phyloP scores from a whole-genome alignment of 2,113 vertebrate genomes.

The Zosterops lateralis region DNA sequence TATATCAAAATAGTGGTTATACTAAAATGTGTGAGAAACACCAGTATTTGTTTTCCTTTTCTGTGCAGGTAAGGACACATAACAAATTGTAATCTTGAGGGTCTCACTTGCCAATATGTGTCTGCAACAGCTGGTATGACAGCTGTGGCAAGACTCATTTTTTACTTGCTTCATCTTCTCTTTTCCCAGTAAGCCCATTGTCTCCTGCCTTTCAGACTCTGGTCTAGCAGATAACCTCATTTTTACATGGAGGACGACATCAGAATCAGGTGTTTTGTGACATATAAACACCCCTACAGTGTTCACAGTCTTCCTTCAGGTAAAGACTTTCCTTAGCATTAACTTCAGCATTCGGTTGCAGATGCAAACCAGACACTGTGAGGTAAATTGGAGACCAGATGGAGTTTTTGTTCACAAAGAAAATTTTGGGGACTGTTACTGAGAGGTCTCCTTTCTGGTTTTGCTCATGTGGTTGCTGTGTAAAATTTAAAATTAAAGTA shows the following conservation, averaged over 20 bases:
- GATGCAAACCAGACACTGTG: background rate
- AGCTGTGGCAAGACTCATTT: background rate
- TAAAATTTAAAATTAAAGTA: background rate
- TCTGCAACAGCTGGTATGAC: constrained; percentile 4
- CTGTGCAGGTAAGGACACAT: background rate
- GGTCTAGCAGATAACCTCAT: background rate
- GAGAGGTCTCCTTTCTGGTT: background rate
- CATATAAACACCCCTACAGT: background rate
- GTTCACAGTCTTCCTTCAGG: background rate
- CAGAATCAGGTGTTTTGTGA: background rate
- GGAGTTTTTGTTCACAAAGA: background rate
- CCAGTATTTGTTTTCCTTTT: background rate
- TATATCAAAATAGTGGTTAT: background rate
- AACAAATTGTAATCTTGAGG: background rate
- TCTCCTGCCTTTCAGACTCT: background rate
- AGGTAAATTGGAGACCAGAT: background rate
- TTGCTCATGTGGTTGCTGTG: background rate
- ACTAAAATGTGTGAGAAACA: background rate
- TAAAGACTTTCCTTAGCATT: background rate
- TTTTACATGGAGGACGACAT: background rate
- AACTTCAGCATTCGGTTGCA: background rate
- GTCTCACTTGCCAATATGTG: background rate
- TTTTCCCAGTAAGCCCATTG: background rate
- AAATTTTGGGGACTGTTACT: background rate
- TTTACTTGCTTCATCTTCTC: background rate